Conservation (phyloP, 2,113 vertebrate species). For the Polyodon spathula region DNA sequence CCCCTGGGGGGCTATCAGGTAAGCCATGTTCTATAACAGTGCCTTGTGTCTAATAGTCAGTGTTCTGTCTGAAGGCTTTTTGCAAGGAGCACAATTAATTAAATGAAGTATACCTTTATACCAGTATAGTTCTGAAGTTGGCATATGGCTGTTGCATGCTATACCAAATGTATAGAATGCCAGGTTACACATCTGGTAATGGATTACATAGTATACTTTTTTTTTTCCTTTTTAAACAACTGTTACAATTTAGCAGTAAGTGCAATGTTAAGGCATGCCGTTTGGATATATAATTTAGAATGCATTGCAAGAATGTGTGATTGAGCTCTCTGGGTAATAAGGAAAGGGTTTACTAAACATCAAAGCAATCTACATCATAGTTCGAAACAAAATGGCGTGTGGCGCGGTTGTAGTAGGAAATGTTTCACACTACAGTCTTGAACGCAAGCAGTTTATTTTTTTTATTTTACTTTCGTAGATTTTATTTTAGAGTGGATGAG, state of each 20-base stretch:
- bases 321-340: too few relatives aligned
- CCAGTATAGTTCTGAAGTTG: not conserved
- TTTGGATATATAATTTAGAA: too few relatives aligned
- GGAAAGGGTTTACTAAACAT: not conserved
- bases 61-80: conserved; percentile 19
- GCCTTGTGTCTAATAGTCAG: conserved; percentile 29
- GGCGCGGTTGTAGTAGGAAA: not conserved
- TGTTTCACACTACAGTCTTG: not conserved
- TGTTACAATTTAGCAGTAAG: not conserved
- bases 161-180: not conserved
- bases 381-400: not conserved
- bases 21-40: conserved; percentile 38
- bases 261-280: not conserved
- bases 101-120: not conserved
- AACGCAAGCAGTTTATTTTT: too few relatives aligned
- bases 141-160: not conserved
- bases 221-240: not conserved
- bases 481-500: too few relatives aligned
- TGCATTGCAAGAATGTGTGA: too few relatives aligned
- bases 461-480: too few relatives aligned
- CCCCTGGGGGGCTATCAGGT: conserved; percentile 99
- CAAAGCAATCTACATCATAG: not conserved
- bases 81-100: not conserved
- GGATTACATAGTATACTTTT: not conserved
- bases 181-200: not conserved